Evolutionary conservation across 2,113 vertebrate genomes (phyloP).

Genomic region (Syngnathoides biaculeatus): DNA sequence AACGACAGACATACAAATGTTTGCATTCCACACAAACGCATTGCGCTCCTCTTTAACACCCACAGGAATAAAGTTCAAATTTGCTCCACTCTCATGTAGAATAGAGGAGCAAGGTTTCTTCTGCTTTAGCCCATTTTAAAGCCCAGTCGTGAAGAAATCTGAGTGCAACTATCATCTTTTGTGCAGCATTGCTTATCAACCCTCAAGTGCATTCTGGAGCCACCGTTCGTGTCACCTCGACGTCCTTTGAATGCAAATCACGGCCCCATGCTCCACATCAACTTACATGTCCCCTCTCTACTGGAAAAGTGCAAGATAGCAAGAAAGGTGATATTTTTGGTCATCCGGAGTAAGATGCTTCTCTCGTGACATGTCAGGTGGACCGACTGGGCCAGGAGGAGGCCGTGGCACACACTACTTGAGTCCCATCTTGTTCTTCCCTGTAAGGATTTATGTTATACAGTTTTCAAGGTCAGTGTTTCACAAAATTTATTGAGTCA

Average conservation of each 20-base stretch:
- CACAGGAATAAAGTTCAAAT: not conserved
- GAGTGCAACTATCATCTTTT: slow-evolving; percentile 72
- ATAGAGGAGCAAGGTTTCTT: slow-evolving; percentile 16
- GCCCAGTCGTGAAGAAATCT: slow-evolving; percentile 58
- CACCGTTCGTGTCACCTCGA: slow-evolving; percentile 71
- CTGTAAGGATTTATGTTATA: not conserved
- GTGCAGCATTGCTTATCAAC: slow-evolving; percentile 78
- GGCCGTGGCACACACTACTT: not conserved
- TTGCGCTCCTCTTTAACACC: not conserved
- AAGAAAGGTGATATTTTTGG: slow-evolving; percentile 78
- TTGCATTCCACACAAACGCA: not conserved
- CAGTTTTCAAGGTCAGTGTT: not conserved
- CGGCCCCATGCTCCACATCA: slow-evolving; percentile 53
- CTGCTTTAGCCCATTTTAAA: slow-evolving; percentile 58
- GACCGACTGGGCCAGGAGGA: slow-evolving; percentile 15
- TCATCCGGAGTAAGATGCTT: slow-evolving; percentile 51
- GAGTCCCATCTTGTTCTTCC: not conserved
- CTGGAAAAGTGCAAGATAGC: slow-evolving; percentile 76
- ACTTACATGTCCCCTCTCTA: slow-evolving; percentile 72
- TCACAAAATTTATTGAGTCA: not conserved
- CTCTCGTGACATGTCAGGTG: slow-evolving; percentile 57
- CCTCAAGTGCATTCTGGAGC: slow-evolving; percentile 68
- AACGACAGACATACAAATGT: slow-evolving; percentile 2
- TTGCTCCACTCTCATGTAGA: not conserved
- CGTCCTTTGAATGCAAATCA: slow-evolving; percentile 73